Conservation (phyloP, 2,888 invertebrate species). For the Chloroclystis v-ata region DNA sequence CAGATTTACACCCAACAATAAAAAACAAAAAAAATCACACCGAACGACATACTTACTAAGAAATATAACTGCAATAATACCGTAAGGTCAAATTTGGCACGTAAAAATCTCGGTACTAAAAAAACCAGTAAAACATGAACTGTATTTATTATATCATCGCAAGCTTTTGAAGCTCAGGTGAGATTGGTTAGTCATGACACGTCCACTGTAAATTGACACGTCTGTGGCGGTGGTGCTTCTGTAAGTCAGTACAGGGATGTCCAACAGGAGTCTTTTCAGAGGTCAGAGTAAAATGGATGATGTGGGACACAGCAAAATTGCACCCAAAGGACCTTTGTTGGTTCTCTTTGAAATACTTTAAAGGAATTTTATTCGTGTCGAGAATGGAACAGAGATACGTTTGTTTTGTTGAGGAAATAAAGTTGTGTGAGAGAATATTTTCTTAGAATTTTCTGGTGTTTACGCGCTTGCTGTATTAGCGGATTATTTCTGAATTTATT, state of each 20-base stretch:
- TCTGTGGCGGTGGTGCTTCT: slow-evolving; percentile 19
- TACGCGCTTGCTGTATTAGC: not conserved
- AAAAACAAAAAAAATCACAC: slow-evolving; percentile 35
- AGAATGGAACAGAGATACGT: slow-evolving; percentile 18
- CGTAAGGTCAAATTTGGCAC: slow-evolving; percentile 42
- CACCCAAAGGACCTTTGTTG: slow-evolving; percentile 33
- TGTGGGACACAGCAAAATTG: slow-evolving; percentile 35
- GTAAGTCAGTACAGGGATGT: slow-evolving; percentile 22
- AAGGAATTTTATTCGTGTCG: slow-evolving; percentile 23
- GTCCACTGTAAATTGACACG: slow-evolving; percentile 34
- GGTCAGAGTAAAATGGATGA: slow-evolving; percentile 29
- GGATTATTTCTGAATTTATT: not conserved
- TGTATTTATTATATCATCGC: slow-evolving; percentile 4
- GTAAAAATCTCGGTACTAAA: slow-evolving; percentile 23
- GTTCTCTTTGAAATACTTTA: slow-evolving; percentile 22
- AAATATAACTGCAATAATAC: slow-evolving; percentile 56
- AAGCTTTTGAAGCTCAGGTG: slow-evolving; percentile 19
- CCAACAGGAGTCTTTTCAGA: slow-evolving; percentile 20
- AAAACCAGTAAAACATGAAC: slow-evolving; percentile 25
- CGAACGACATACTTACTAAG: slow-evolving; percentile 45
- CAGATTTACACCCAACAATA: slow-evolving; percentile 27
- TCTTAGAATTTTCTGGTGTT: slow-evolving; percentile 1
- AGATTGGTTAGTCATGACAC: slow-evolving; percentile 22
- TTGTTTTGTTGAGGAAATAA: slow-evolving; percentile 11
- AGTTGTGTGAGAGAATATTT: slow-evolving; percentile 2